Evolutionary conservation across 1,140 invertebrate species (phyloP), one percentile per base, ranked within the genome.

Genomic region (Anthonomus grandis): DNA sequence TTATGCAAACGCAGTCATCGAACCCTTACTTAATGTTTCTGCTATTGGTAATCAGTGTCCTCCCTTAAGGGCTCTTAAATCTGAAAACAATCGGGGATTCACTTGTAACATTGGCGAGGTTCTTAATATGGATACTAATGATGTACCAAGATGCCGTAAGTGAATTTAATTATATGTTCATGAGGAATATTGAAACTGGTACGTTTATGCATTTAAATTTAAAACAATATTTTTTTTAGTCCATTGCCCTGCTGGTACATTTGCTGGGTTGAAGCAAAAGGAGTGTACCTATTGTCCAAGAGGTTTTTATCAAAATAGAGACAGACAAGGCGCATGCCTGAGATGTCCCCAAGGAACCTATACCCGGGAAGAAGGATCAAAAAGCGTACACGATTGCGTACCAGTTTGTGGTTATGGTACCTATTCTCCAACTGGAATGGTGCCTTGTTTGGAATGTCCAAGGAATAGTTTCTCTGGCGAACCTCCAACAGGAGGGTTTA

Each of bases 391-490:
- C 22, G 90, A 92, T 63, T 95, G 91, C 72, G 80, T 93, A 51
- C 93, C 95, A 5, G 93, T 97, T 23, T 98, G 95, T 70, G 95
- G 95, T 6, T 95, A 90, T 71, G 95, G 95, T 59, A 97, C 94
- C 21, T 97, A 94, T 73, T 96, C 93, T 2, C 91, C 91, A 21
- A 95, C 91, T 38, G 95, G 95, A 38, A 75, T 97, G 39, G 92
- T 58, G 9, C 95, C 95, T 12, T 98, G 95, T 69, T 77, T 97
- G 39, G 92, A 97, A 73, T 98, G 95, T 79, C 93, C 94, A 1
- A 81, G 90, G 57, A 95, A 97, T 69, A 95, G 91, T 48, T 97
- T 87, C 70, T 91, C 90, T 9, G 83, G 86, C 5, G 86, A 91
- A 66, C 93, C 94, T 23, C 91, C 92, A 18, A 82, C 85, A 1